Conservation (phyloP, 2,888 invertebrate species). For the Lumbricus terrestris region DNA sequence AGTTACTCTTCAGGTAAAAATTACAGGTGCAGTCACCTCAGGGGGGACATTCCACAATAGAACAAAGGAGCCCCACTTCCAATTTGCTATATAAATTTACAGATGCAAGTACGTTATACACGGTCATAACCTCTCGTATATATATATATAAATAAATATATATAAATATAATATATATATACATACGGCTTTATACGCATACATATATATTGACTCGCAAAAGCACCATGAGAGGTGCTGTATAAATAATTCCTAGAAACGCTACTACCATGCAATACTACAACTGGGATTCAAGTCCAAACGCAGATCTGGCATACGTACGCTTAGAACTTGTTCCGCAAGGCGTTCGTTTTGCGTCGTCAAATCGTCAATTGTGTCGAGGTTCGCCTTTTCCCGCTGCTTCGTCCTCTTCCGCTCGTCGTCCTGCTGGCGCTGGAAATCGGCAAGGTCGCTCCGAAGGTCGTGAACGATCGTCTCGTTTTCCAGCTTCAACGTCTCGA, state of each 20-base stretch:
- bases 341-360: constrained; percentile 85
- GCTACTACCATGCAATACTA: not conserved
- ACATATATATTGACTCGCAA: too few species aligned
- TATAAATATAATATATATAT: too few species aligned
- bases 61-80: too few species aligned
- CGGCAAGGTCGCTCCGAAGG: constrained; percentile 81
- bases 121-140: too few species aligned
- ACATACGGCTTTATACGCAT: too few species aligned
- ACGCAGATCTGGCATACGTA: not conserved
- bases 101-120: too few species aligned
- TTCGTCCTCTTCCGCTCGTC: constrained; percentile 59
- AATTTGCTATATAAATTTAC: too few species aligned
- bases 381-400: constrained; percentile 43
- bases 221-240: too few species aligned
- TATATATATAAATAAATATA: too few species aligned
- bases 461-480: constrained; percentile 83
- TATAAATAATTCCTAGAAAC: too few species aligned
- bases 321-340: constrained; percentile 70
- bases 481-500: constrained; percentile 83
- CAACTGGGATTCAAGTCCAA: not conserved
- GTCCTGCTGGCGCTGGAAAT: constrained; percentile 62
- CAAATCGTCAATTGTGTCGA: constrained; percentile 69
- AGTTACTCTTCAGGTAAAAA: not conserved
- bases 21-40: not conserved
- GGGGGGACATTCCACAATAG: not conserved